Conservation (phyloP, 2,888 invertebrate species). For the Cecidostiba fungosa region DNA sequence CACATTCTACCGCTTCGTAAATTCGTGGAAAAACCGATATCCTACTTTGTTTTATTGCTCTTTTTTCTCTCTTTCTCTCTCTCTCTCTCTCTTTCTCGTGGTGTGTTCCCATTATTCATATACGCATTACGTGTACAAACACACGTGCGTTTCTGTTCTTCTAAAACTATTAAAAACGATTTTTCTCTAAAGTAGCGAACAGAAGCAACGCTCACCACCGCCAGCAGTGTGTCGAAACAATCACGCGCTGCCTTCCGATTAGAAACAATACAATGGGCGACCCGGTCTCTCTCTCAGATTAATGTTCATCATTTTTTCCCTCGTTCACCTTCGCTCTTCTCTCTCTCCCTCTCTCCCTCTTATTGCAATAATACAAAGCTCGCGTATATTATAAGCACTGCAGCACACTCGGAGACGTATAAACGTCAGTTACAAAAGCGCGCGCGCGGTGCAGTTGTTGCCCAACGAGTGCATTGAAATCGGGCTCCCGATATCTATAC, state of each 20-base stretch:
- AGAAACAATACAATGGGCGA: conserved; percentile 56
- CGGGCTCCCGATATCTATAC: conserved; percentile 1
- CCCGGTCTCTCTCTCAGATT: neutral
- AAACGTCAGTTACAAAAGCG: conserved; percentile 29
- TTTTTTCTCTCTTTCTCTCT: too few species aligned
- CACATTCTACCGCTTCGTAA: conserved; percentile 4
- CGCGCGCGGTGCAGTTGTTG: neutral
- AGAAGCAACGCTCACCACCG: neutral
- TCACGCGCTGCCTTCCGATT: conserved; percentile 32
- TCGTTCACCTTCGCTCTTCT: neutral
- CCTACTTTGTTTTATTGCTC: conserved; percentile 51
- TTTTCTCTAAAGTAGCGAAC: neutral
- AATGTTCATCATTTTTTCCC: neutral
- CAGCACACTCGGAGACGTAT: neutral
- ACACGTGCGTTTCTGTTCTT: neutral
- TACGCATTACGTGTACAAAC: neutral
- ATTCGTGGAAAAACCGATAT: conserved; percentile 57
- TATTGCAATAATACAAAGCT: conserved; percentile 13
- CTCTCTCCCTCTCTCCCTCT: neutral
- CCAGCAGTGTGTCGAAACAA: neutral
- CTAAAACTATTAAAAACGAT: neutral
- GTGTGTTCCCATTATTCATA: conserved; percentile 30
- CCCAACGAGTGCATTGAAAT: conserved; percentile 31
- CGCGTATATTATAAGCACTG: neutral
- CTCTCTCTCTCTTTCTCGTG: neutral